Evolutionary conservation across 2,888 invertebrate species (phyloP).

Genomic region (Fragum fragum): DNA sequence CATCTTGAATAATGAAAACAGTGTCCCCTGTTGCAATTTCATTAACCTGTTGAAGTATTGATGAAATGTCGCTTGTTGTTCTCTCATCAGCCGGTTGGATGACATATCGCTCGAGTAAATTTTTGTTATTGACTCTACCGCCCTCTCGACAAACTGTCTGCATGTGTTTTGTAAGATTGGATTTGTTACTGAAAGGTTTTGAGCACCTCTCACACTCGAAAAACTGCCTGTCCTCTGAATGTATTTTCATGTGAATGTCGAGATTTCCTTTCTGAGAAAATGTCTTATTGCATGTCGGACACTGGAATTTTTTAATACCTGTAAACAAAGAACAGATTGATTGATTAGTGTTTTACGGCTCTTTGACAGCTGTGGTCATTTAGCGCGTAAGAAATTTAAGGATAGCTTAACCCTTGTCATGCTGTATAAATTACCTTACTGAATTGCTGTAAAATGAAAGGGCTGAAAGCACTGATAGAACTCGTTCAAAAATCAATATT

Average conservation of each 20-base stretch:
- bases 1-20: not conserved
- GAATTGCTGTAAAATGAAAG: too few relatives aligned
- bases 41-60: not conserved
- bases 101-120: not conserved
- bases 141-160: not conserved
- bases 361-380: too few relatives aligned
- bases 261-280: constrained; percentile 49
- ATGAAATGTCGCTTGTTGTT: not conserved
- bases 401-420: too few relatives aligned
- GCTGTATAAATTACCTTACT: too few relatives aligned
- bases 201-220: constrained; percentile 26
- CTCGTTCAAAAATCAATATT: too few relatives aligned
- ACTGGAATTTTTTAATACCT: constrained; percentile 43
- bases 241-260: constrained; percentile 31
- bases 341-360: too few relatives aligned
- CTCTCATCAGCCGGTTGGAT: not conserved
- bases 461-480: too few relatives aligned
- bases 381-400: too few relatives aligned
- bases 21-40: not conserved
- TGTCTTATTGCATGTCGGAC: constrained; percentile 33
- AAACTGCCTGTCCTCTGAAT: constrained; percentile 1
- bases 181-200: constrained; percentile 44
- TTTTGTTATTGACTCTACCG: not conserved
- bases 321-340: constrained; percentile 26
- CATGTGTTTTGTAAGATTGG: constrained; percentile 47